phyloP scores from a whole-genome alignment of 1,140 invertebrate species.

The Drosophila takahashii region DNA sequence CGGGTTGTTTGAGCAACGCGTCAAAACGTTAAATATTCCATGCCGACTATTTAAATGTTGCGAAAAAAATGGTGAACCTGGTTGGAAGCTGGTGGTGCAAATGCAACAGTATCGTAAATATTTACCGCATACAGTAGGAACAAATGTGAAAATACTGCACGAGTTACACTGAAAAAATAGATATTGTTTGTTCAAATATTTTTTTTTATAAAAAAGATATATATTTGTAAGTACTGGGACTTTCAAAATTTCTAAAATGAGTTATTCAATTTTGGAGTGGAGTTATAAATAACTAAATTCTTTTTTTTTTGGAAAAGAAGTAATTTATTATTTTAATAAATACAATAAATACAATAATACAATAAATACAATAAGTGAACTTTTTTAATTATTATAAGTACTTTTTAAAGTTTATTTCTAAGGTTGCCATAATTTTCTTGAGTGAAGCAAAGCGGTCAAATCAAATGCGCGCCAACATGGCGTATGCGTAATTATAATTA shows the following conservation, averaged over 20 bases:
- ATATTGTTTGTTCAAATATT: not conserved
- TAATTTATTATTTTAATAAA: too few species aligned
- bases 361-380: too few species aligned
- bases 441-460: slow-evolving; percentile 33
- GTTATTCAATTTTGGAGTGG: too few species aligned
- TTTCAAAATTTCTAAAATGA: too few species aligned
- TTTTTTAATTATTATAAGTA: too few species aligned
- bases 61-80: slow-evolving; percentile 7
- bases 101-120: slow-evolving; percentile 52
- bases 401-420: too few species aligned
- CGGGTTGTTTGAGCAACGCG: slow-evolving; percentile 29
- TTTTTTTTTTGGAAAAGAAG: too few species aligned
- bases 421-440: too few species aligned
- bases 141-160: slow-evolving; percentile 5
- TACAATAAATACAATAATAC: too few species aligned
- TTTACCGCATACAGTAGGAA: slow-evolving; percentile 36
- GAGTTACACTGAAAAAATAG: not conserved
- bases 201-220: too few species aligned
- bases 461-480: slow-evolving; percentile 70
- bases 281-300: too few species aligned
- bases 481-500: slow-evolving; percentile 82
- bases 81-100: not conserved
- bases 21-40: slow-evolving; percentile 59
- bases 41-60: slow-evolving; percentile 52
- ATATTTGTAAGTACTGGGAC: too few species aligned